Conservation (phyloP, 2,888 invertebrate species). For the Rhagonycha lutea region DNA sequence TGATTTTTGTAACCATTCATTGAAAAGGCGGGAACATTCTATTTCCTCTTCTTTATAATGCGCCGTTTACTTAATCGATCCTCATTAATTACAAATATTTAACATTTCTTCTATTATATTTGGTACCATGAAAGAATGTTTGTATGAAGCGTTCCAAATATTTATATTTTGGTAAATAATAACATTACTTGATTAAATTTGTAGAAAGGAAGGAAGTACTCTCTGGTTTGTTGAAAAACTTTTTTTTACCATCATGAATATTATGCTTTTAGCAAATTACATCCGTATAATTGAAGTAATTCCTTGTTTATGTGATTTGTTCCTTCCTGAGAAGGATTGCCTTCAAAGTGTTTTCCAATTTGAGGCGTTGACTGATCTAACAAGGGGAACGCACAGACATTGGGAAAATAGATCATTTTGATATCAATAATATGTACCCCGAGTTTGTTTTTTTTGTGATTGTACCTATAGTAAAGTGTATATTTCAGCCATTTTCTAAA, state of each 20-base stretch:
- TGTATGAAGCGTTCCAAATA: background rate
- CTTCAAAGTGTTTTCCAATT: no score
- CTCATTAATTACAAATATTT: background rate
- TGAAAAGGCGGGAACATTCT: background rate
- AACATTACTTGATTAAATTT: background rate
- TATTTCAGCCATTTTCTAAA: no score
- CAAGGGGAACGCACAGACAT: no score
- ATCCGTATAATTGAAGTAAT: background rate
- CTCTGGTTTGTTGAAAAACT: background rate
- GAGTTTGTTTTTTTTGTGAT: no score
- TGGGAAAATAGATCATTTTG: no score
- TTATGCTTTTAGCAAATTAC: background rate
- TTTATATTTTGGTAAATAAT: background rate
- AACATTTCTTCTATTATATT: background rate
- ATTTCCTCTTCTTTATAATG: background rate
- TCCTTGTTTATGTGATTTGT: background rate
- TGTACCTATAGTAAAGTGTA: no score
- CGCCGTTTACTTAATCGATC: background rate
- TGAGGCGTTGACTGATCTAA: no score
- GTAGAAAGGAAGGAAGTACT: background rate
- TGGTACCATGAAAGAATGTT: background rate
- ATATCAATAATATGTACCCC: no score
- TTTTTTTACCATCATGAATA: background rate
- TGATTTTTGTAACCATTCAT: background rate
- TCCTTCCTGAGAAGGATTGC: no score